phyloP scores from a whole-genome alignment of 1,140 invertebrate species.

The Saxidomus purpurata region DNA sequence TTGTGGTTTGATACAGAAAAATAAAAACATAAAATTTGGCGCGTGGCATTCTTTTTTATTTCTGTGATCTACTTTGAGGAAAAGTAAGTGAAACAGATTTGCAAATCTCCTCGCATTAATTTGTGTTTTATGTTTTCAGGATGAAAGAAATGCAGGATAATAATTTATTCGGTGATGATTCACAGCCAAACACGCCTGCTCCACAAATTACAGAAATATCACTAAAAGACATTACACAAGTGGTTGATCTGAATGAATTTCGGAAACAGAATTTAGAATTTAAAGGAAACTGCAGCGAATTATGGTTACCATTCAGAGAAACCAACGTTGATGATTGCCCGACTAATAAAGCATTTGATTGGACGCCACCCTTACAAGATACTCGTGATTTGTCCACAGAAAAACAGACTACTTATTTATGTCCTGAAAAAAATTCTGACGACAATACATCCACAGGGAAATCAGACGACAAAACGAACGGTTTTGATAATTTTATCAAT shows the following conservation, averaged over 20 bases:
- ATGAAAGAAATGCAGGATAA: constrained; percentile 79
- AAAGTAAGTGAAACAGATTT: too few species aligned
- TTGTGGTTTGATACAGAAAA: too few species aligned
- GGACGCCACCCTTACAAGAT: neutral
- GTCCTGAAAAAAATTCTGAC: neutral
- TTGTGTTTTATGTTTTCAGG: constrained; percentile 68
- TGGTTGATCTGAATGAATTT: constrained; percentile 69
- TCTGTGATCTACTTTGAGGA: too few species aligned
- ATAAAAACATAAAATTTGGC: too few species aligned
- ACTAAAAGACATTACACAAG: constrained; percentile 72
- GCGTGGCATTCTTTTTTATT: too few species aligned
- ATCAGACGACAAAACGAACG: neutral
- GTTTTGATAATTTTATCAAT: too few species aligned
- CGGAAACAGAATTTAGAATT: constrained; percentile 49
- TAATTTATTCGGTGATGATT: constrained; percentile 74
- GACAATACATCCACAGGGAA: neutral
- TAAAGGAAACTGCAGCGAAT: neutral
- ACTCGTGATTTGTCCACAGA: constrained; percentile 8
- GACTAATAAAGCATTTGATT: constrained; percentile 29
- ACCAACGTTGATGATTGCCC: neutral
- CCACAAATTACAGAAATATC: constrained; percentile 77
- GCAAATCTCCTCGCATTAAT: too few species aligned
- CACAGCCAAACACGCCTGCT: constrained; percentile 55
- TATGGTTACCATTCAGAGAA: constrained; percentile 1
- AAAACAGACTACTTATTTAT: neutral